Conservation (phyloP, 2,797 vertebrate species). For the Octomys mimax region DNA sequence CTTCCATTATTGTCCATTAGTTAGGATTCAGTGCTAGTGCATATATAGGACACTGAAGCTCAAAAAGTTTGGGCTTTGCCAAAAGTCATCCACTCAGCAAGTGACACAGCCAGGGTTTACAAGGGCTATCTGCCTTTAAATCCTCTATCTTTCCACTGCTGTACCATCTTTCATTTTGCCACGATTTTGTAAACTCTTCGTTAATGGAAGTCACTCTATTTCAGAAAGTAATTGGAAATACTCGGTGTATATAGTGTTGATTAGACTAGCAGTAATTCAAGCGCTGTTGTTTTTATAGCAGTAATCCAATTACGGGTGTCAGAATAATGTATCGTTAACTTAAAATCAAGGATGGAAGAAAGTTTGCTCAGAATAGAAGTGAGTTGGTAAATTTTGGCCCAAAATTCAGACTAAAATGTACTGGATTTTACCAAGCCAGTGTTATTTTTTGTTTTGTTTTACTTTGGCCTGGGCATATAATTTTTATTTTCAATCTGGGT, state of each 20-base stretch:
- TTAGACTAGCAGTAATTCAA: background rate
- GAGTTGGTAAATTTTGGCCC: background rate
- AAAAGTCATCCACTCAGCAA: background rate
- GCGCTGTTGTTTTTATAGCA: background rate
- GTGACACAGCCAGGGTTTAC: background rate
- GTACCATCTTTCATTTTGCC: background rate
- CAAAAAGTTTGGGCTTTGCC: background rate
- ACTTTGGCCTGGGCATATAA: slow-evolving; percentile 3
- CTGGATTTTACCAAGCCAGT: background rate
- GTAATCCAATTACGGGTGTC: background rate
- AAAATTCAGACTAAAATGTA: background rate
- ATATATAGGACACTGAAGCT: background rate
- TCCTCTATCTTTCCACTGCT: background rate
- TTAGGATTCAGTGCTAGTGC: background rate
- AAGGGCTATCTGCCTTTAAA: background rate
- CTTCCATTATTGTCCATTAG: background rate
- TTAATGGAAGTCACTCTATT: background rate
- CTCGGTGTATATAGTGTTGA: background rate
- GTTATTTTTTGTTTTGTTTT: slow-evolving; percentile 18
- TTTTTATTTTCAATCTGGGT: background rate
- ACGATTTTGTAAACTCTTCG: background rate
- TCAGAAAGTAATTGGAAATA: background rate
- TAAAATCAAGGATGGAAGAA: background rate
- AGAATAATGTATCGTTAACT: background rate
- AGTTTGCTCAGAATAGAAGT: background rate